Evolutionary conservation across 1,140 invertebrate genomes (phyloP), one percentile per base, ranked within the genome.

Genomic region (Brachionus rubens): DNA sequence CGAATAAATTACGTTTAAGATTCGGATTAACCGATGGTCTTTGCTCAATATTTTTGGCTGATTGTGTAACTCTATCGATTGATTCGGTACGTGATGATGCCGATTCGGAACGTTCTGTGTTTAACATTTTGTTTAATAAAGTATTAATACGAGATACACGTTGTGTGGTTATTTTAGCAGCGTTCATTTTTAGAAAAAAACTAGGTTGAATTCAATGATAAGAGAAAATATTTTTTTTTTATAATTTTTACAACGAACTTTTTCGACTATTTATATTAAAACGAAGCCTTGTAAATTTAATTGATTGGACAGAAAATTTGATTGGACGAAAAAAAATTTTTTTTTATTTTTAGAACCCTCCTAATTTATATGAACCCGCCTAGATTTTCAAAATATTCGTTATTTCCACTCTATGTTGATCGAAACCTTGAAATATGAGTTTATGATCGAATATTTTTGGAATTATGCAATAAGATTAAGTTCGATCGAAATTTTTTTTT

Each of bases 1-100:
- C 68, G 46, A 72, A 72, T 10, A 72, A 50, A 41, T 72, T 72
- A 19, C 68, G 68, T 30, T 54, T 48, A 9, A 72, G 24, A 24
- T 48, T 50, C 1, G 68, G 14, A 65, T 46, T 65, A 0, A 65
- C 36, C 7, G 28, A 0, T 10, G 40, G 33, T 26, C 2, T 46
- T 21, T 36, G 19, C 1, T 36, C 19, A 12, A 1, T 33, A n/a
- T 41, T 62, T 28, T 28, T 28, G 0, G 33, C 41, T 6, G 59
- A 43, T 19, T 65, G 36, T 12, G 16, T 16, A 16, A 33, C 16
- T 14, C 54, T 28, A 33, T 59, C 54, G 9, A 59, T 59, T 4
- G 54, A 59, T 9, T 40, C 54, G n/a, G 54, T 36, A 2, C 54
- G 54, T 9, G 28, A 33, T 7, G 54, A 59, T 6, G 28, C 33